These are phyloP conservation scores for Ypsolopha scabrella DNA, from an alignment of 2,888 invertebrate species.

Conservation along the genomic window DNA sequence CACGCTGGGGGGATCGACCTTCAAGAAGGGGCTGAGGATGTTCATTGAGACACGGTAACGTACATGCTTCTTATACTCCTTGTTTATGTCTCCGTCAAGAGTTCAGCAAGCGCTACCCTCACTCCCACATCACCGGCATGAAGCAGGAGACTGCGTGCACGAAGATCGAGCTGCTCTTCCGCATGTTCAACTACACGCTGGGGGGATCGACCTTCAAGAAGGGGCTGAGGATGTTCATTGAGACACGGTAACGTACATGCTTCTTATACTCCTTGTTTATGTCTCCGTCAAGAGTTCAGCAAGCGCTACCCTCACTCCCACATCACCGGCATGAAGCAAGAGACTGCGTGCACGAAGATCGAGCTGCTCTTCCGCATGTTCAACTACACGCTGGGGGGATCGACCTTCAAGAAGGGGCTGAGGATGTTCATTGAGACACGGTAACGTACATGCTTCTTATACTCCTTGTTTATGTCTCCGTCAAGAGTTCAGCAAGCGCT, in stretches of 20 bases:
- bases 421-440: constrained; percentile 76
- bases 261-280: too few relatives aligned
- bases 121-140: constrained; percentile 81
- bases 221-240: constrained; percentile 78
- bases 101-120: constrained; percentile 82
- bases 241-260: constrained; percentile 57
- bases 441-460: constrained; percentile 23
- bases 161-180: constrained; percentile 83
- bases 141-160: constrained; percentile 80
- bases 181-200: constrained; percentile 91
- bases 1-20: constrained; percentile 81
- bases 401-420: constrained; percentile 80
- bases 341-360: constrained; percentile 80
- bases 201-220: constrained; percentile 81
- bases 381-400: constrained; percentile 83
- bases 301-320: constrained; percentile 83
- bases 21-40: constrained; percentile 77
- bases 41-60: constrained; percentile 73
- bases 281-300: constrained; percentile 84
- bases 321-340: constrained; percentile 80
- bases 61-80: too few relatives aligned
- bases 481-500: constrained; percentile 83
- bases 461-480: too few relatives aligned
- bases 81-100: constrained; percentile 85
- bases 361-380: constrained; percentile 91